Evolutionary conservation across 2,113 vertebrate species (phyloP), one percentile per base, ranked within the genome.

Genomic region (Ibidorhyncha struthersii): DNA sequence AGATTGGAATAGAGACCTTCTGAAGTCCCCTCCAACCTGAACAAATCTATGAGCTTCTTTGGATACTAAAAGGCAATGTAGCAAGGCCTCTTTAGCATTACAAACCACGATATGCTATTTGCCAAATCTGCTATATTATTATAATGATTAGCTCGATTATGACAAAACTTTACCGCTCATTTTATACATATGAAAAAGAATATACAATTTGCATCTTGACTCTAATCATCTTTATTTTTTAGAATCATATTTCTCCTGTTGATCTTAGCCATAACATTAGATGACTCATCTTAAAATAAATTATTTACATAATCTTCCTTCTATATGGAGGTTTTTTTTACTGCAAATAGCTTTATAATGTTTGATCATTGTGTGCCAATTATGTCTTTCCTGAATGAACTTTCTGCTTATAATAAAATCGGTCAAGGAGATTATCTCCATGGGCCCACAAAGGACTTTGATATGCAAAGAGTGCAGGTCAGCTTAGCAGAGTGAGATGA

Each of bases 251-350:
- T 95, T 92, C 16, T 14, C 16, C 19, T 10, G 27, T 59, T 77
- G 78, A 73, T 80, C 49, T 90, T 82, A 86, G 34, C 32, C 77
- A 52, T 79, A 92, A 81, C 23, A 66, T 78, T 81, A 74, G 26
- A 29, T 81, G 86, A 85, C 21, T 94, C 58, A 82, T 93, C 40
- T 89, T 80, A 77, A 90, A 96, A 92, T 67, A 73, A 86, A 84
- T 82, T 83, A 67, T 93, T 92, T 94, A 76, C 36, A 71, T 88
- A 40, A 82, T 85, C 66, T 86, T 92, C 34, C 52, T 77, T 80
- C 40, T 90, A 29, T 83, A 58, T 32, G 29, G 34, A 69, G 16
- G 2, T 3, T n/a, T 65, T 58, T 86, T 93, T 67, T 61, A 14
- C 36, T 80, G 58, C 22, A 86, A 88, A 93, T 38, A 72, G 2